Evolutionary conservation across 2,888 invertebrate species (phyloP).

Genomic region (Metalampra italica): DNA sequence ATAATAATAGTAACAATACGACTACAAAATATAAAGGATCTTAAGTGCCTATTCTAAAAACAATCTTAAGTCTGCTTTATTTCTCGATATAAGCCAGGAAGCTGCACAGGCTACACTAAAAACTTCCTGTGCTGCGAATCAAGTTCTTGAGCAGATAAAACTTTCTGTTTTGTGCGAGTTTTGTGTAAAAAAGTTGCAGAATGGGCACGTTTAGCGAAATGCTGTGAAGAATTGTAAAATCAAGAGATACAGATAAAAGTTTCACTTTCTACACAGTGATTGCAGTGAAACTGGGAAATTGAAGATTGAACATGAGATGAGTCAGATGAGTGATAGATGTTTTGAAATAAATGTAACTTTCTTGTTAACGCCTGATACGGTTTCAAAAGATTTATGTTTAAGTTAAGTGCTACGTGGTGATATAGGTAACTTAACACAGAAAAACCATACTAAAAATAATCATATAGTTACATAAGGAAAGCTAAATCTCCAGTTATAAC

Average conservation of each 20-base stretch:
- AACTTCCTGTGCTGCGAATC: slow-evolving; percentile 11
- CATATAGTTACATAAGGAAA: too few species aligned
- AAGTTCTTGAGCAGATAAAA: slow-evolving; percentile 7
- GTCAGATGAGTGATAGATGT: neutral
- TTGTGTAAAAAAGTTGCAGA: slow-evolving; percentile 6
- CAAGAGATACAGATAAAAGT: slow-evolving; percentile 7
- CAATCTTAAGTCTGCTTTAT: neutral
- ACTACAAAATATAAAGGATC: neutral
- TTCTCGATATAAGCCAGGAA: too few species aligned
- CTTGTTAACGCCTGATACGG: neutral
- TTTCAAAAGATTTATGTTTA: too few species aligned
- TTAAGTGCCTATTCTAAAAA: neutral
- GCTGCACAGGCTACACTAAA: too few species aligned
- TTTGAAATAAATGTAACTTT: neutral
- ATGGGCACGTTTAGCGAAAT: slow-evolving; percentile 12
- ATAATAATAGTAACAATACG: too few species aligned
- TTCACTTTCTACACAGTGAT: slow-evolving; percentile 15
- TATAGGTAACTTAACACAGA: too few species aligned
- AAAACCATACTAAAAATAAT: too few species aligned
- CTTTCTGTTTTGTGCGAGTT: slow-evolving; percentile 1
- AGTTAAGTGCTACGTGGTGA: too few species aligned
- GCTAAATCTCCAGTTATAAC: too few species aligned
- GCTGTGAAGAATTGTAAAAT: slow-evolving; percentile 7
- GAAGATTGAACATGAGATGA: slow-evolving; percentile 5
- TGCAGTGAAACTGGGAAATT: slow-evolving; percentile 11